Conservation (phyloP, 2,888 invertebrate genomes). For the Hypomecis atomaria region DNA sequence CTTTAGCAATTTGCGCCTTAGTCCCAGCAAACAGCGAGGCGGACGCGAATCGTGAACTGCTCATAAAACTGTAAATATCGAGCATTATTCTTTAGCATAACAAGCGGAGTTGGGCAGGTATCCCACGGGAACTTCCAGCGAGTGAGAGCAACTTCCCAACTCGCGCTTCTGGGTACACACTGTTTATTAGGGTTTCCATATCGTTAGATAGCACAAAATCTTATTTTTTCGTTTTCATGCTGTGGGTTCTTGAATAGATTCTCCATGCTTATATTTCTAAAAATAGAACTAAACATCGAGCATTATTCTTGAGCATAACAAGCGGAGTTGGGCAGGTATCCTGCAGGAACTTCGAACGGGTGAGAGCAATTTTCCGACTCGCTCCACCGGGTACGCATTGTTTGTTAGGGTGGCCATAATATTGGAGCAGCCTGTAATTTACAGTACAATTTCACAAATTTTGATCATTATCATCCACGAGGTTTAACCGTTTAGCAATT, state of each 20-base stretch:
- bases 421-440: no score
- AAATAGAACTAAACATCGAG: slow-evolving; percentile 46
- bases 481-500: no score
- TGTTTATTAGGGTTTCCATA: slow-evolving; percentile 40
- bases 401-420: slow-evolving; percentile 36
- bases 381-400: slow-evolving; percentile 66
- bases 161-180: slow-evolving; percentile 68
- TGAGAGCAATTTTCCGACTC: slow-evolving; percentile 69
- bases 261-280: no score
- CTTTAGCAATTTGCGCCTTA: slow-evolving; percentile 23
- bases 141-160: slow-evolving; percentile 67
- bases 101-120: slow-evolving; percentile 57
- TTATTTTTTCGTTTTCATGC: no score
- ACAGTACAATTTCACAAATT: no score
- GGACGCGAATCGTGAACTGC: slow-evolving; percentile 44
- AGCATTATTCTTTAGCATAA: slow-evolving; percentile 57
- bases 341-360: slow-evolving; percentile 54
- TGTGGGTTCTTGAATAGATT: no score
- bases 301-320: slow-evolving; percentile 57
- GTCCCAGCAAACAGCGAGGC: slow-evolving; percentile 32
- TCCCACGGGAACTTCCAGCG: slow-evolving; percentile 54
- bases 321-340: slow-evolving; percentile 56
- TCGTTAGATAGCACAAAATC: neutral
- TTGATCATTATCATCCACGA: no score
- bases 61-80: slow-evolving; percentile 50